These are phyloP conservation scores for Tringa solitaria DNA, from an alignment of 2,113 vertebrate genomes.

Conservation along the genomic window DNA sequence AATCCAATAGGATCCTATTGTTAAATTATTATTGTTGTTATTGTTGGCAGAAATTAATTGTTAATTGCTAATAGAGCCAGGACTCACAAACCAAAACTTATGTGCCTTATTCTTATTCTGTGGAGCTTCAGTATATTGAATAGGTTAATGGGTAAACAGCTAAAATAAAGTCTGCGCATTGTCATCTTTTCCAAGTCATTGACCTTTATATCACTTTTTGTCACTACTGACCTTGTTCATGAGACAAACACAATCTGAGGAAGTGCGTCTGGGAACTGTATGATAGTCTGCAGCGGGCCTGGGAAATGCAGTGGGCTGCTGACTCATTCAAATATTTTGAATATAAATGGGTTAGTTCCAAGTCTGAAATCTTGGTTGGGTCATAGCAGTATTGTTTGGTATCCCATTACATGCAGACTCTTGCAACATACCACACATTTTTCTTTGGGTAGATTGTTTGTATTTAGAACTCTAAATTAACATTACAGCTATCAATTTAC, in stretches of 20 bases:
- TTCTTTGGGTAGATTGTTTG: background rate
- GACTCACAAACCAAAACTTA: no score
- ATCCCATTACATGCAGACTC: background rate
- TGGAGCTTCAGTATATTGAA: background rate
- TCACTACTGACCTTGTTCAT: slow-evolving; percentile 38
- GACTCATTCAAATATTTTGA: slow-evolving; percentile 45
- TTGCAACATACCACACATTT: slow-evolving; percentile 6
- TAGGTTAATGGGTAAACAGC: background rate
- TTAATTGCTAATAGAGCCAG: background rate
- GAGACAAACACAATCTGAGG: slow-evolving; percentile 43
- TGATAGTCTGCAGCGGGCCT: slow-evolving; percentile 1
- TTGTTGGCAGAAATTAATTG: background rate
- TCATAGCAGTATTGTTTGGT: slow-evolving; percentile 6
- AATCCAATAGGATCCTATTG: background rate
- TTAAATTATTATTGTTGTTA: no score
- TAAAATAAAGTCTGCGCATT: background rate
- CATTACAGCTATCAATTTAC: background rate
- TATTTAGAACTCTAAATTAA: background rate
- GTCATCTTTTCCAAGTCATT: background rate
- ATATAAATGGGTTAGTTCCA: background rate
- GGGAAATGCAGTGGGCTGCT: slow-evolving; percentile 37
- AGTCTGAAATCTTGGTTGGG: background rate
- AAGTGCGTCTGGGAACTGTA: slow-evolving; percentile 11
- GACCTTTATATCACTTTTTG: slow-evolving; percentile 8
- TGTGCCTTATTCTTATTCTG: no score